Evolutionary conservation across 2,113 vertebrate species (phyloP), one percentile per base, ranked within the genome.

Genomic region (Mobula birostris): DNA sequence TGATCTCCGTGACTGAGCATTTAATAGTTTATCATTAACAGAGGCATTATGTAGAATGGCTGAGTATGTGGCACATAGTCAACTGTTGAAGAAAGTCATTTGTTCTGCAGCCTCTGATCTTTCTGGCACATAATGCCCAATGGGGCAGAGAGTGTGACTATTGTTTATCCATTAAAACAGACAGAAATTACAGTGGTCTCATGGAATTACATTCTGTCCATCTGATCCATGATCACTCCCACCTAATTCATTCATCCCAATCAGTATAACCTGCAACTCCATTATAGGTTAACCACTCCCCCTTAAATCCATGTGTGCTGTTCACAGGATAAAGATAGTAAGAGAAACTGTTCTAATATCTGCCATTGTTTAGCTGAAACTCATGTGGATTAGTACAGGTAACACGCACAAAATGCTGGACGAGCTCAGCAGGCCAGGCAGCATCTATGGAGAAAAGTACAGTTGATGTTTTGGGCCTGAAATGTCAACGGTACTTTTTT

Each of bases 1-100:
- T 90, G 91, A 48, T 93, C 90, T 72, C 90, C 17, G 17, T 48
- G 1, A 48, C n/a, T 74, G 66, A 66, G 27, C 27, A 32, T 90
- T 66, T 93, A 76, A 93, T 40, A 24, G 17, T 93, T 93, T 24
- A 93, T 93, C 91, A 93, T 93, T 93, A 74, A 93, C 91, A 27
- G 36, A 36, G 40, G 36, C 36, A 74, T 74, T 74, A 70, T 74
- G 68, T 74, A 93, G 56, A 70, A 48, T 29, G 40, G 21, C 40
- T 74, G 70, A 76, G 70, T 27, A 74, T 36, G 56, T 74, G 8
- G 91, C 36, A 36, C 80, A 56, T 17, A 48, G 66, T 92, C 91
- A 93, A 40, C 91, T 66, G 29, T 6, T 72, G 36, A 92, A 76
- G 72, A 11, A 17, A 72, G 66, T 90, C 24, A 74, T 74, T 70